Evolutionary conservation across 2,797 vertebrate genomes (phyloP), one percentile per base, ranked within the genome.

Genomic region (Coracias cyanogaster): DNA sequence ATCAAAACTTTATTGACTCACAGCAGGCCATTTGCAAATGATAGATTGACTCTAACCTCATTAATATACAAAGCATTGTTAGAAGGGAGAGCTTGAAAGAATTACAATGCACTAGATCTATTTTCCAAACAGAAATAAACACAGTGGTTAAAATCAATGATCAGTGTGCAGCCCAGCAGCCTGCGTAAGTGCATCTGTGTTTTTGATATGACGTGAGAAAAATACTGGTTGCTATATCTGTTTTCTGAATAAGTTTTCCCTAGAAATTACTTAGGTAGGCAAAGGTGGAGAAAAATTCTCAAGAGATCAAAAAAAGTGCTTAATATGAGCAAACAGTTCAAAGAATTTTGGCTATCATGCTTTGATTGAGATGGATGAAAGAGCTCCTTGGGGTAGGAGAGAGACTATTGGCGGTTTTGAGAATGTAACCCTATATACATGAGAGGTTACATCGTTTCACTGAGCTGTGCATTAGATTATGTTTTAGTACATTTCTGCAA

Each of bases 11-110:
- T 77, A 95, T 90, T 90, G 94, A 94, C 77, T 96, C 55, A 4
- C 86, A 93, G 86, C 55, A 91, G 92, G 73, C 64, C 52, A 60
- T 95, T 93, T 95, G 60, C 43, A 95, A 95, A 83, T 92, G 87
- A 94, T 84, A 91, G 87, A 94, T 96, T 95, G 90, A 91, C 78
- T 92, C 72, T 73, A 83, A 90, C 61, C 61, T 91, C 88, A 92
- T 95, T 96, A 96, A 96, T 91, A 81, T 69, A 81, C 67, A 94
- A 92, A 84, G 74, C 41, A 57, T 62, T 90, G 28, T 90, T 82
- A 88, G 81, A 74, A 93, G 45, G 35, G 43, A 66, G 37, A 82
- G 43, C 35, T 43, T 84, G 37, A 84, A 85, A 84, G 49, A 95
- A 89, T 87, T 83, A 48, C 48, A 93, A 33, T 33, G 84, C 26